Base-by-base conservation (phyloP, 2,888 invertebrate species). In the Merodon equestris region DNA sequence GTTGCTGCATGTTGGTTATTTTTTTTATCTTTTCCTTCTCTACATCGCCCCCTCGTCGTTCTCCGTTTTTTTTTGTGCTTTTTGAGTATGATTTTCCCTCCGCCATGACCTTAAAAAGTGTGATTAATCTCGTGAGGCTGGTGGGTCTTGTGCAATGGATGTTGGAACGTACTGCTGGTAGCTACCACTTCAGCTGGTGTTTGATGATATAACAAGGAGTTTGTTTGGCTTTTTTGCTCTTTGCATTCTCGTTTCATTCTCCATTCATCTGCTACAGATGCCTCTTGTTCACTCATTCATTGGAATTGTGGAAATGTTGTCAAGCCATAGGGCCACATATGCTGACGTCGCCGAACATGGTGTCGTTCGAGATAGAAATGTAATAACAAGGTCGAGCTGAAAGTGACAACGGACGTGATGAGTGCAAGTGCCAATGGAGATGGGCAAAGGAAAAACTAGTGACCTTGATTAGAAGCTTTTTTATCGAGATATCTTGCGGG, bases 41-140 rank as follows among this genome's bases (percentile, higher is more conserved):
- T 47, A 9, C 14, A 5, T n/a, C 38, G 9, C 19, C 15, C n/a
- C 48, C 38, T 47, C 27, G 36, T 51, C 44, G 15, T 53, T 60
- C 38, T n/a, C n/a, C n/a, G n/a, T n/a, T n/a, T n/a, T 61, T 40
- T 56, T 48, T 44, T 14, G 40, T 45, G 45, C 12, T 56, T 53
- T 45, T 15, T 17, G 10, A 10, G 36, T 10, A 36, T 40, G 7
- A 27, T 34, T 40, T 50, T 50, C 42, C 57, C 27, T 48, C 74
- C 68, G 68, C 74, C 79, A 79, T 79, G 79, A 79, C 79, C 79
- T 79, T 79, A 79, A 79, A 27, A 79, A 79, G 68, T 74, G 68
- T 58, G 73, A 79, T 79, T 73, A 63, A 73, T 79, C 73, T 73
- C 61, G 63, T 73, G 67, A 63, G 68, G 44, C 58, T 60, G 72